Evolutionary conservation across 2,113 vertebrate genomes (phyloP), one percentile per base, ranked within the genome.

Genomic region (Peromyscus maniculatus): DNA sequence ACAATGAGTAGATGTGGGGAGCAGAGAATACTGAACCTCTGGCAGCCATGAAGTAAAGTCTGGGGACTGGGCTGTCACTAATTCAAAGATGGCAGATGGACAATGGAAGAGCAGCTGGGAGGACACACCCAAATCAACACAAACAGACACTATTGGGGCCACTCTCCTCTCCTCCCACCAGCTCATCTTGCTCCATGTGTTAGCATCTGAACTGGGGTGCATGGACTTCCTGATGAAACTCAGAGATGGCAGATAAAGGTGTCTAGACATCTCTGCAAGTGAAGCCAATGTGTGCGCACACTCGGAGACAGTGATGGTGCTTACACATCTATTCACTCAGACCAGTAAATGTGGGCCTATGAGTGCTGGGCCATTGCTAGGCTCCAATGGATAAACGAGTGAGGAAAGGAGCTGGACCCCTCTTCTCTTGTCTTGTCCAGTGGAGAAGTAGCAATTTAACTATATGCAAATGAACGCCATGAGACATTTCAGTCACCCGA

Each of bases 1-100:
- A 49, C 59, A 93, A n/a, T 82, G 31, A 55, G 82, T 0, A 82
- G 89, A 87, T n/a, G 69, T 43, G 11, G 49, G 89, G 78, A 67
- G 39, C 66, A 75, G 78, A 82, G 77, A 88, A 91, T 78, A 82
- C 43, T 15, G 67, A 72, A 52, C 75, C 80, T 93, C 72, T 88
- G 69, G 93, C 79, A 91, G 52, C 17, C 55, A 92, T 0, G 59
- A 39, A 79, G 90, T 26, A 74, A 64, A 91, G 71, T 33, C 43
- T 93, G 33, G 71, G 57, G 69, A 87, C 75, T 31, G 66, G 52
- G 62, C 31, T 92, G 39, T 52, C 31, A 84, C 49, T 49, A 43
- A 97, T 88, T 87, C 62, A 75, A 77, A 33, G 36, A 90, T n/a
- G 83, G 78, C 46, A 87, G 62, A 72, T 43, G 39, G 16, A 74